Evolutionary conservation across 2,888 invertebrate species (phyloP), one percentile per base, ranked within the genome.

Genomic region (Sinohyriopsis cumingii): DNA sequence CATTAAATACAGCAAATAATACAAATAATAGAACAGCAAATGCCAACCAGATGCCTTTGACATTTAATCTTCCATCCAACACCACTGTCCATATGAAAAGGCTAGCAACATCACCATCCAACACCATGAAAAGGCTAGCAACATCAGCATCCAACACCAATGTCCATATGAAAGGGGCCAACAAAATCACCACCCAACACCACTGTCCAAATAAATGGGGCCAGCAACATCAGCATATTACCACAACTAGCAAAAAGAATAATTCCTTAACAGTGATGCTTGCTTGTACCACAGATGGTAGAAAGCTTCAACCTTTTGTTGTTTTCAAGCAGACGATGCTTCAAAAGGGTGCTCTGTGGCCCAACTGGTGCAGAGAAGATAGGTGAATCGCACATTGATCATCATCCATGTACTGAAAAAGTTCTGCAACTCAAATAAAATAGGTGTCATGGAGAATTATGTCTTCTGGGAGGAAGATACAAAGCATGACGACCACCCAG

Each of bases 241-340:
- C 59, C 22, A 73, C 73, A 45, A 72, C 70, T 4, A 68, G 72
- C 19, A 71, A 73, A 53, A 65, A 77, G 55, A 73, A 75, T 57
- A 70, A 73, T 60, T n/a, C 33, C 18, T 72, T 70, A 45, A 65
- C 72, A 12, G 72, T 72, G 18, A 63, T 57, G 59, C n/a, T 59
- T 24, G 28, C 59, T 18, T 65, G 65, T 53, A 62, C 12, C 45
- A 45, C 3, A 45, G 12, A 45, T 1, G 45, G 45, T 45, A 12
- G 45, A 12, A 45, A 12, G 20, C 20, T 24, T 24, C 55, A 0
- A 33, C 63, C 28, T 25, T 55, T 55, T 25, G 53, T 53, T 54
- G 20, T 56, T 57, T 59, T 57, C n/a, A 67, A 62, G 54, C 28
- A 24, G 55, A 67, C 54, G 33, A 67, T 25, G 12, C 19, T 67